Evolutionary conservation across 1,140 invertebrate species (phyloP).

Genomic region (Atta colombica): DNA sequence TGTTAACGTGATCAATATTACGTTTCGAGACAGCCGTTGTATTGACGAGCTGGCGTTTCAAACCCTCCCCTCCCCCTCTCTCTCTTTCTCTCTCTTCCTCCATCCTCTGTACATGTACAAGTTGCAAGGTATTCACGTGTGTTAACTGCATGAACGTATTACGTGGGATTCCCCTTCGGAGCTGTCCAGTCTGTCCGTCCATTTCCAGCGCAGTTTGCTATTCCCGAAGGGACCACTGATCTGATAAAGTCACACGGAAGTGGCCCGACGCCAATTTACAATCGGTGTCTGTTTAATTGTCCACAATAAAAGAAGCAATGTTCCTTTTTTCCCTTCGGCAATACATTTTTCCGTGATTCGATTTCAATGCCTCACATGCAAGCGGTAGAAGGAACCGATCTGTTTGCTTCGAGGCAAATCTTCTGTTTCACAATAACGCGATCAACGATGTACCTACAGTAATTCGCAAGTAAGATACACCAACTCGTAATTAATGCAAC

Average conservation of each 20-base stretch:
- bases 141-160: slow-evolving; percentile 38
- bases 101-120: not conserved
- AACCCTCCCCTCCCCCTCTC: not conserved
- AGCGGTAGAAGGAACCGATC: slow-evolving; percentile 11
- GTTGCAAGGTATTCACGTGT: slow-evolving; percentile 48
- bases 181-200: slow-evolving; percentile 40
- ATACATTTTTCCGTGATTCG: not conserved
- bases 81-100: not conserved
- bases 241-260: slow-evolving; percentile 64
- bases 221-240: slow-evolving; percentile 50
- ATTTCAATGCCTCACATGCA: not conserved
- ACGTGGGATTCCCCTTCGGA: slow-evolving; percentile 24
- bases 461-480: not conserved
- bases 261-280: slow-evolving; percentile 57
- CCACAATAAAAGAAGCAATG: slow-evolving; percentile 34
- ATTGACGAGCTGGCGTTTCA: slow-evolving; percentile 54
- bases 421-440: not conserved
- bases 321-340: not conserved
- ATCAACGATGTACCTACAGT: not conserved
- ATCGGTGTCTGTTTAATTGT: slow-evolving; percentile 58
- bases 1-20: slow-evolving; percentile 63
- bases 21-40: slow-evolving; percentile 49
- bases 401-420: not conserved
- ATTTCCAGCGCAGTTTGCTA: slow-evolving; percentile 56
- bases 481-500: not conserved